Evolutionary conservation across 1,140 invertebrate species (phyloP).

Genomic region (Eriosoma lanigerum): DNA sequence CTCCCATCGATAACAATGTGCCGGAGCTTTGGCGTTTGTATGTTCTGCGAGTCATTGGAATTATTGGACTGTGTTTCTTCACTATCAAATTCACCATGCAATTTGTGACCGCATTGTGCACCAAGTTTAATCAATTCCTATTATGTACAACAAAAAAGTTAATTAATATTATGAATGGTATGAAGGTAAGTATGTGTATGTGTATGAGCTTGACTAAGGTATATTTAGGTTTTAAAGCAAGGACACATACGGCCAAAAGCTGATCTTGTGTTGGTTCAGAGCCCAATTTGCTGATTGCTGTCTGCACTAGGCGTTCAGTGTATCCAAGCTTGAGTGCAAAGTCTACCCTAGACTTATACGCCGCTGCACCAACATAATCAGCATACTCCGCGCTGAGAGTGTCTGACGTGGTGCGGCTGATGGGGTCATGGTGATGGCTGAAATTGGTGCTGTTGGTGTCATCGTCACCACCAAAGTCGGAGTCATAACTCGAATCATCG

Average conservation of each 20-base stretch:
- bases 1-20: constrained; percentile 95
- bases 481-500: constrained; percentile 86
- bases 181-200: no score
- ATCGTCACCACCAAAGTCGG: constrained; percentile 75
- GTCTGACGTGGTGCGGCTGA: constrained; percentile 78
- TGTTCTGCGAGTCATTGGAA: not conserved
- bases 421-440: constrained; percentile 68
- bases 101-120: constrained; percentile 57
- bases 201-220: no score
- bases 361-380: constrained; percentile 66
- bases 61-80: constrained; percentile 14
- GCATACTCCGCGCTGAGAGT: constrained; percentile 81
- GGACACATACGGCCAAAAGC: constrained; percentile 69
- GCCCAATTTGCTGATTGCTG: constrained; percentile 80
- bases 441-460: constrained; percentile 57
- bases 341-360: constrained; percentile 66
- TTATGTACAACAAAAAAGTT: not conserved
- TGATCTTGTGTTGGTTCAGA: constrained; percentile 82
- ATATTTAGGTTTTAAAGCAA: no score
- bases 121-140: constrained; percentile 73
- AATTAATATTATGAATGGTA: no score
- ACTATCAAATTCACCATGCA: constrained; percentile 21
- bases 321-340: constrained; percentile 89
- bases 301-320: constrained; percentile 80
- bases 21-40: constrained; percentile 61